Conservation (phyloP, 2,888 invertebrate species). For the Muschampia plurimacula region DNA sequence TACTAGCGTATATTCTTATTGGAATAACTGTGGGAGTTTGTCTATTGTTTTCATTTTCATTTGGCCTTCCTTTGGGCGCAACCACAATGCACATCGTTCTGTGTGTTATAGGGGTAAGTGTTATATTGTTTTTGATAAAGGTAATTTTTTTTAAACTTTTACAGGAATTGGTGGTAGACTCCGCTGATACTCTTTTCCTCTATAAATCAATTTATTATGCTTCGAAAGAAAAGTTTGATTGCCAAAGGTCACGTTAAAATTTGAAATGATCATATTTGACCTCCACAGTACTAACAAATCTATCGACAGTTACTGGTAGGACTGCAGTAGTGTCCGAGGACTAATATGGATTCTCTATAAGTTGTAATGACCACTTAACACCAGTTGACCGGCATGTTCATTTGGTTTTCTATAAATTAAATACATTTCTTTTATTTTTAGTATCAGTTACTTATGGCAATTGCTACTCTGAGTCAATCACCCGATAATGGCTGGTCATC, state of each 20-base stretch:
- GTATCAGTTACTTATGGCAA: constrained; percentile 74
- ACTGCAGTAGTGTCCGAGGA: too few relatives aligned
- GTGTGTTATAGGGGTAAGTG: constrained; percentile 75
- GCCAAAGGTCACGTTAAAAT: too few relatives aligned
- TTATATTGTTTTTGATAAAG: not conserved
- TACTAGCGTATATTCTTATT: constrained; percentile 65
- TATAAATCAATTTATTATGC: too few relatives aligned
- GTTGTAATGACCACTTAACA: too few relatives aligned
- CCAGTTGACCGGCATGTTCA: too few relatives aligned
- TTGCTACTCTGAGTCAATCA: constrained; percentile 66
- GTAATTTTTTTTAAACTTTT: not conserved
- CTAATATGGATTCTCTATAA: not conserved
- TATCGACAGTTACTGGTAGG: not conserved
- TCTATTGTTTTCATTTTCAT: constrained; percentile 58
- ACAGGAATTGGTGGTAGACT: too few relatives aligned
- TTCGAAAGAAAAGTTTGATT: too few relatives aligned
- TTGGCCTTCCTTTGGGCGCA: constrained; percentile 56
- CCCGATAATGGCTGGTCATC: constrained; percentile 68
- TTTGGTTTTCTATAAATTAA: not conserved
- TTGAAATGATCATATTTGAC: not conserved
- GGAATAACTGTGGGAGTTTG: constrained; percentile 61
- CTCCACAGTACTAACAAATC: not conserved
- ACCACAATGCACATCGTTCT: constrained; percentile 64
- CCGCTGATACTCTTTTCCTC: too few relatives aligned
- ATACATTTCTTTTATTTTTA: constrained; percentile 49